Conservation (phyloP, 2,113 vertebrate species). For the Podilymbus podiceps region DNA sequence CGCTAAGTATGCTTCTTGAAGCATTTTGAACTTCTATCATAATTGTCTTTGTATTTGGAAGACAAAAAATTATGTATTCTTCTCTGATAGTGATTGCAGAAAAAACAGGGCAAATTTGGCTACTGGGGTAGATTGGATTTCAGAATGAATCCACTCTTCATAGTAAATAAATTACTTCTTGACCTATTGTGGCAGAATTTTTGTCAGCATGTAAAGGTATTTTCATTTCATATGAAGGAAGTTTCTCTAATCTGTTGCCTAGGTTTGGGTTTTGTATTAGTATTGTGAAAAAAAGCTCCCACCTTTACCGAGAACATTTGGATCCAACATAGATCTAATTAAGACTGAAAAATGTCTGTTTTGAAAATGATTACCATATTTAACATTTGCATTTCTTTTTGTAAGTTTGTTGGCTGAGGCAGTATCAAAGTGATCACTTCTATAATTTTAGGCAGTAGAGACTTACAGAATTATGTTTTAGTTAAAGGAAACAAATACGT, state of each 20-base stretch:
- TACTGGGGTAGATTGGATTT: constrained; percentile 20
- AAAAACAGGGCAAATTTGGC: constrained; percentile 26
- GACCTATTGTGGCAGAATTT: constrained; percentile 31
- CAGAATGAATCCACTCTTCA: neutral
- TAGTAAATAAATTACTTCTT: constrained; percentile 13
- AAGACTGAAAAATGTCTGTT: neutral
- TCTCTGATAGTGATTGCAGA: constrained; percentile 33
- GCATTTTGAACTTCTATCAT: constrained; percentile 67
- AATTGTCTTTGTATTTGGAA: constrained; percentile 59
- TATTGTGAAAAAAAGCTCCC: neutral
- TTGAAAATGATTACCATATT: neutral
- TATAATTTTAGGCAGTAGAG: neutral
- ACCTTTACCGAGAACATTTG: neutral
- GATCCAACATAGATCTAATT: neutral
- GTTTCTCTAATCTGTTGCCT: constrained; percentile 28
- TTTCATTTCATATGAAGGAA: constrained; percentile 52
- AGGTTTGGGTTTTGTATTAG: constrained; percentile 4
- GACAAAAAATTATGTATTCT: constrained; percentile 27
- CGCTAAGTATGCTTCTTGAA: constrained; percentile 65
- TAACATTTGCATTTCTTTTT: neutral
- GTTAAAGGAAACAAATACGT: neutral
- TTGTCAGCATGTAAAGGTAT: constrained; percentile 19
- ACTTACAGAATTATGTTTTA: neutral
- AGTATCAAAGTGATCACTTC: neutral
- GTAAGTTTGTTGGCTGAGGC: neutral